Conservation (phyloP, 2,113 vertebrate genomes). For the Asarcornis scutulata region DNA sequence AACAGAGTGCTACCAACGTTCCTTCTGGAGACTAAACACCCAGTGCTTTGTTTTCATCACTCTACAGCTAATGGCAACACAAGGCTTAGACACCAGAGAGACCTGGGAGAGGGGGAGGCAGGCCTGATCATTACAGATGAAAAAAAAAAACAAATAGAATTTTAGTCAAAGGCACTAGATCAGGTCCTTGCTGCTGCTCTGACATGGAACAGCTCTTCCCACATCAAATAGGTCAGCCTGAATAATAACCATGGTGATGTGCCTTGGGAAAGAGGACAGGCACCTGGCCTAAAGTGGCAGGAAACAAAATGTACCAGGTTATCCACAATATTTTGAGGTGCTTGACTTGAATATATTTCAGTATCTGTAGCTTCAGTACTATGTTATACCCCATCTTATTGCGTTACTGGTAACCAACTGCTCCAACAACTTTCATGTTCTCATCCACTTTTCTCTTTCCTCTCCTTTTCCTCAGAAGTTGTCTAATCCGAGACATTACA, state of each 20-base stretch:
- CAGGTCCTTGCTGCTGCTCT: neutral
- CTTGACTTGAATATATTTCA: neutral
- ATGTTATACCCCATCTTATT: accelerated
- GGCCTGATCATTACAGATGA: neutral
- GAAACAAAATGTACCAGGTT: neutral
- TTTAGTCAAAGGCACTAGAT: neutral
- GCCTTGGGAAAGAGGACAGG: neutral
- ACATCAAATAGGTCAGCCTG: accelerated
- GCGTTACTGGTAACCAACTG: accelerated
- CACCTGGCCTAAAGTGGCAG: accelerated
- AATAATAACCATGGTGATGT: accelerated
- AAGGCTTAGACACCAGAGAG: neutral
- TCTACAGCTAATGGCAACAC: neutral
- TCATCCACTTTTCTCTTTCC: neutral
- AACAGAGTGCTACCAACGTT: neutral
- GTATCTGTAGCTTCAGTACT: neutral
- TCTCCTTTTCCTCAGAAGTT: neutral
- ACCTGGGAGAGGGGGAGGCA: accelerated
- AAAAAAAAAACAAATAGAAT: neutral
- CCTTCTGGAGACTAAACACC: neutral
- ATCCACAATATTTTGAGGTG: accelerated
- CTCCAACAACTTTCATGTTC: neutral
- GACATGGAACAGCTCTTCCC: neutral
- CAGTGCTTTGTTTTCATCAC: neutral
- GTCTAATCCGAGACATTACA: neutral